phyloP scores from a whole-genome alignment of 2,888 invertebrate species.

The Melinopterus prodromus region DNA sequence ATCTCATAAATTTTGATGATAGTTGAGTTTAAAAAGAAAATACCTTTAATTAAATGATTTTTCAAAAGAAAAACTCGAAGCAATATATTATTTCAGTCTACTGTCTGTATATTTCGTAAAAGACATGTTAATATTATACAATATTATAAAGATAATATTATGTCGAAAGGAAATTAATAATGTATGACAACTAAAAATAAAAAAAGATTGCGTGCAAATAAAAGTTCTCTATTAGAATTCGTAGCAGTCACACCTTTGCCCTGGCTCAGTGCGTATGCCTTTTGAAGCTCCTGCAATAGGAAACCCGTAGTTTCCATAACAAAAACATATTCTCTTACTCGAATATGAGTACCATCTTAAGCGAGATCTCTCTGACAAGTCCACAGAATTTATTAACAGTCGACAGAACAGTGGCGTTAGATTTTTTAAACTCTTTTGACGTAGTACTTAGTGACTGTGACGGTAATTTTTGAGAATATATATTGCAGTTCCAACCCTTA shows the following conservation, averaged over 20 bases:
- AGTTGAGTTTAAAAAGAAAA: no score
- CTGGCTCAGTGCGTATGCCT: not conserved
- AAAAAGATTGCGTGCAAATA: no score
- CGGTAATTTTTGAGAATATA: conserved; percentile 56
- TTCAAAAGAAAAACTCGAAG: no score
- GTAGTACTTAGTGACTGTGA: conserved; percentile 68
- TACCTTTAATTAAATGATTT: no score
- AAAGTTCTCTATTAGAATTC: no score
- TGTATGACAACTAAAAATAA: no score
- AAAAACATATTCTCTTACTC: not conserved
- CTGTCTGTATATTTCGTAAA: no score
- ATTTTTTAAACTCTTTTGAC: conserved; percentile 63
- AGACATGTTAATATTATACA: no score
- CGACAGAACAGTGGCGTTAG: conserved; percentile 5
- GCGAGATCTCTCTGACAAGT: not conserved
- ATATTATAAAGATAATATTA: no score
- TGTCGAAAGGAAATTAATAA: no score
- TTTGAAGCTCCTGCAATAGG: not conserved
- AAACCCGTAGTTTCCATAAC: not conserved
- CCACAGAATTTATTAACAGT: conserved; percentile 23
- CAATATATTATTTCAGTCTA: no score
- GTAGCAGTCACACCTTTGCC: not conserved
- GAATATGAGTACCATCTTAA: not conserved
- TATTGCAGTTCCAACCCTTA: not conserved
- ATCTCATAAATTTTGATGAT: no score